phyloP scores from a whole-genome alignment of 2,797 vertebrate genomes.

The Sus cebifrons region DNA sequence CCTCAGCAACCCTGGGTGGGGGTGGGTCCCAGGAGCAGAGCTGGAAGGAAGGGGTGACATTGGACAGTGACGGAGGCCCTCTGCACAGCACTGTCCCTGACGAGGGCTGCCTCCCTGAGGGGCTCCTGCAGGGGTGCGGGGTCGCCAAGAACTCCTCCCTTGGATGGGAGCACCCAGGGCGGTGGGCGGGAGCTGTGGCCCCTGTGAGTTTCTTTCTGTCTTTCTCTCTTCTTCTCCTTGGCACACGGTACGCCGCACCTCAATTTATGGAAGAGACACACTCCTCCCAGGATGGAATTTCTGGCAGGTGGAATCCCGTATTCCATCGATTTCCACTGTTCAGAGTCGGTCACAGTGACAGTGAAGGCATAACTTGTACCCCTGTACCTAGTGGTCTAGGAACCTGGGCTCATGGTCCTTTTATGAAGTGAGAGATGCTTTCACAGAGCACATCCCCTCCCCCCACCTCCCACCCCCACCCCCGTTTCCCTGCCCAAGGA shows the following conservation, averaged over 20 bases:
- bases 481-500: background rate
- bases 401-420: background rate
- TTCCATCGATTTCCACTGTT: background rate
- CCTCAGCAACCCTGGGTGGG: background rate
- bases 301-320: background rate
- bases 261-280: background rate
- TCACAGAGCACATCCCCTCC: accelerated
- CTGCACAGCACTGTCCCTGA: no score
- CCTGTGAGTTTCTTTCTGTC: background rate
- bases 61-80: background rate
- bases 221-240: background rate
- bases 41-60: background rate
- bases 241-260: no score
- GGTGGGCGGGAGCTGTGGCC: accelerated
- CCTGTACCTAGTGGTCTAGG: background rate
- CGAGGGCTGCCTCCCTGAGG: accelerated
- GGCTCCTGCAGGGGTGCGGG: background rate
- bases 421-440: background rate
- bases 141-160: no score
- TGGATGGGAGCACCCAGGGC: accelerated
- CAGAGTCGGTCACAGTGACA: background rate
- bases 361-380: background rate
- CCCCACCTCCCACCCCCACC: background rate
- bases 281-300: background rate
- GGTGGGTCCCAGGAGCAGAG: background rate